phyloP scores from a whole-genome alignment of 1,140 invertebrate species.

The Diploscapter pachys region DNA sequence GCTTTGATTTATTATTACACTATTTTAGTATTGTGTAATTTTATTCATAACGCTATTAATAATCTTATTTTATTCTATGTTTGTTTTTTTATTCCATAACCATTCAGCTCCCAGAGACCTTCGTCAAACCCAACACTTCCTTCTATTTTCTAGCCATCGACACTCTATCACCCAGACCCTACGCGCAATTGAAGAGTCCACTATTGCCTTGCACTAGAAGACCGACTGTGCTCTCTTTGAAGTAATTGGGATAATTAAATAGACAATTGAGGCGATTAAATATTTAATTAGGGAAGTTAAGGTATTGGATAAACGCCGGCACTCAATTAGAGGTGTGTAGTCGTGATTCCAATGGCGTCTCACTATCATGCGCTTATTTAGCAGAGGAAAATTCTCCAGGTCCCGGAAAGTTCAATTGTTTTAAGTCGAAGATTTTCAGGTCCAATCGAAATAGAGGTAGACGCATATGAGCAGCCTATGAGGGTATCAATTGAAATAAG shows the following conservation, averaged over 20 bases:
- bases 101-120: constrained; percentile 8
- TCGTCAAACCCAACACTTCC: constrained; percentile 15
- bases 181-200: constrained; percentile 25
- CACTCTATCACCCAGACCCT: constrained; percentile 32
- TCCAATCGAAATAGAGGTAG: constrained; percentile 37
- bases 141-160: constrained; percentile 39
- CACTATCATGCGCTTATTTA: constrained; percentile 39
- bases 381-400: constrained; percentile 32
- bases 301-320: constrained; percentile 41
- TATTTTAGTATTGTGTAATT: no score
- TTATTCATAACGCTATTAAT: no score
- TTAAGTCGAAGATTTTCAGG: constrained; percentile 4
- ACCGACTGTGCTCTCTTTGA: constrained; percentile 30
- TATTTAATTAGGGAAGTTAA: constrained; percentile 9
- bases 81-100: background rate
- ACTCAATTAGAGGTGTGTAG: constrained; percentile 41
- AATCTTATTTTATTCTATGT: background rate
- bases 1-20: no score
- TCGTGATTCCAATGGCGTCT: constrained; percentile 28
- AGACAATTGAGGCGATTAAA: background rate
- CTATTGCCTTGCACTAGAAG: constrained; percentile 38
- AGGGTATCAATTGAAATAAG: constrained; percentile 7
- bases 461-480: constrained; percentile 34
- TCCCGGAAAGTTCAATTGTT: background rate
- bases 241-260: constrained; percentile 11